Evolutionary conservation across 2,113 vertebrate genomes (phyloP).

Genomic region (Crotalus helleri): DNA sequence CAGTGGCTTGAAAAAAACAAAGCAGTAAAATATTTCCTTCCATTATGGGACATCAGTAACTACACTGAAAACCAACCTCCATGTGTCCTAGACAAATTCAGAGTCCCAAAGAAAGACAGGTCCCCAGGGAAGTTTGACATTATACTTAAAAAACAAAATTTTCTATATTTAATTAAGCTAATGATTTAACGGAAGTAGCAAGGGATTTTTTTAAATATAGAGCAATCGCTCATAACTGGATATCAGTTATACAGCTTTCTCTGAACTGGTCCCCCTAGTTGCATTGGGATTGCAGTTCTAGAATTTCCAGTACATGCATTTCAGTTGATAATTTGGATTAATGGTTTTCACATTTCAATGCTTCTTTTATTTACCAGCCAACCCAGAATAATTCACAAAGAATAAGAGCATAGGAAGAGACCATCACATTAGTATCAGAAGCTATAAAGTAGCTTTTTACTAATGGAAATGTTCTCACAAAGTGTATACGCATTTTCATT

Average conservation of each 20-base stretch:
- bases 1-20: rapidly evolving
- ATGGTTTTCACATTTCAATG: not conserved
- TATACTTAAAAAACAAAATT: not conserved
- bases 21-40: not conserved
- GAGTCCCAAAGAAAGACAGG: not conserved
- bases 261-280: not conserved
- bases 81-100: not conserved
- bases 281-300: not conserved
- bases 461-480: not conserved
- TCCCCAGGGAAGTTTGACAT: not conserved
- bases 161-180: not conserved
- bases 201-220: not conserved
- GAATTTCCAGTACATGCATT: not conserved
- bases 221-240: not conserved
- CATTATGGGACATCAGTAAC: not conserved
- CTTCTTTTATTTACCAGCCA: not conserved
- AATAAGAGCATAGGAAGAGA: not conserved
- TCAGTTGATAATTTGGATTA: not conserved
- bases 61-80: not conserved
- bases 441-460: not conserved
- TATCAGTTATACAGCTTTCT: not conserved
- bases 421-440: not conserved
- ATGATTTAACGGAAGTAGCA: not conserved
- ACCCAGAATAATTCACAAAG: not conserved
- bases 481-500: not conserved